Evolutionary conservation across 2,113 vertebrate species (phyloP), one percentile per base, ranked within the genome.

Genomic region (Myiozetetes cayanensis): DNA sequence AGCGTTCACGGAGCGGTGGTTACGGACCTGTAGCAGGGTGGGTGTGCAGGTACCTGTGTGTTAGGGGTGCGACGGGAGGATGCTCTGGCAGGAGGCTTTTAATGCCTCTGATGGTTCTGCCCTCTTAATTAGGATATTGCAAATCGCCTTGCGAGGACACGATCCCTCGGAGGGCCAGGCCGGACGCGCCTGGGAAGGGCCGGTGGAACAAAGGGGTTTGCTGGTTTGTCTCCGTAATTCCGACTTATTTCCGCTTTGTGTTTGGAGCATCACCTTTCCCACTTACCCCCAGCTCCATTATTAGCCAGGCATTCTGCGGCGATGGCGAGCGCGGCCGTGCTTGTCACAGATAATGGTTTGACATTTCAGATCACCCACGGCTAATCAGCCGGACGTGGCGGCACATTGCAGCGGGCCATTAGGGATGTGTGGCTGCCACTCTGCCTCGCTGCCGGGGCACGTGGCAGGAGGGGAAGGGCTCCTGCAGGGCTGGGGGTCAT

Each of bases 331-430:
- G 94, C 94, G 96, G 96, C 93, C 85, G 96, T 90, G 84, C 93
- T 94, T 90, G 97, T 66, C 91, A 93, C 91, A 80, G 94, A 95
- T 98, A 98, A 98, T 97, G 95, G 96, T 95, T 75, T 98, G 98
- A 98, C 98, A 98, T 98, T 98, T 98, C 96, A 87, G 86, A 96
- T 98, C 91, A 92, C 97, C 97, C 97, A 71, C 96, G 67, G 79
- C 96, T 98, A 95, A 98, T 98, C 98, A 98, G 94, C 93, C 3
- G 56, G 93, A 85, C 96, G 96, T 96, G 97, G 96, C 89, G 35
- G 96, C 96, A 96, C 97, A 98, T 98, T 15, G 31, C 80, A 75
- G 96, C 70, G 50, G n/a, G 66, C 95, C 97, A 96, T 98, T 98
- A 98, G 88, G 94, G 96, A 75, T 10, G 4, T 19, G 89, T 23